Base-by-base conservation (phyloP, 2,797 vertebrate species). In the Crenuchus spilurus region DNA sequence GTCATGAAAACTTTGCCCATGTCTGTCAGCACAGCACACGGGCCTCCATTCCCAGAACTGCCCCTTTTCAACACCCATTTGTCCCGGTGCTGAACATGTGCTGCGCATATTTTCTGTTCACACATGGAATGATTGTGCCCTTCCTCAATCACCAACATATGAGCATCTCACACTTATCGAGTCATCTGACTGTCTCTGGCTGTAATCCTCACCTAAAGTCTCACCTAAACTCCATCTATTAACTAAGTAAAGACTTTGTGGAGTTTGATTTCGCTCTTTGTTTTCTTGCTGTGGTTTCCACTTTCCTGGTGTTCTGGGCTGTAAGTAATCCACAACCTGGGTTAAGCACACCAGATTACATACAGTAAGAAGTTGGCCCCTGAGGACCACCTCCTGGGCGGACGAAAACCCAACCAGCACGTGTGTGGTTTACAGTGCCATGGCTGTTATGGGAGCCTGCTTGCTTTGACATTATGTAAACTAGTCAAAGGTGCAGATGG, bases 321-420 rank as follows among this genome's bases (percentile, higher is more conserved):
- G 35, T 67, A 65, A 74, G 73, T 75, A 75, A 75, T 78, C 80
- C 65, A 63, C 42, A 75, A 55, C 63, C 58, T 66, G 66, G 52
- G 18, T 65, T 44, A 77, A 79, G 63, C 46, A 41, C 22, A 11
- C 65, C 22, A 85, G 86, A 86, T 89, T 84, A 81, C 49, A 51
- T 66, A n/a, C 41, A 41, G 83, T 78, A 86, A 87, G 84, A 87
- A 82, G 84, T 26, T 61, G 58, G 69, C 58, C 61, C 31, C 63
- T 33, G 77, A 35, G 33, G 86, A 87, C 87, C 87, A 88, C 88
- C 88, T 81, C 77, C 74, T 62, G 78, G 74, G 78, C n/a, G 61
- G 62, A 51, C 11, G 26, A 71, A 71, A 80, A 78, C 64, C 55
- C 1, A 55, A 79, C 26, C 58, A 7, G 14, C 35, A 11, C 33